Percentiles rank a stretch among this genome's conserved stretches.
Conservation (phyloP, 2,797 vertebrate species). For the Esox lucius region DNA sequence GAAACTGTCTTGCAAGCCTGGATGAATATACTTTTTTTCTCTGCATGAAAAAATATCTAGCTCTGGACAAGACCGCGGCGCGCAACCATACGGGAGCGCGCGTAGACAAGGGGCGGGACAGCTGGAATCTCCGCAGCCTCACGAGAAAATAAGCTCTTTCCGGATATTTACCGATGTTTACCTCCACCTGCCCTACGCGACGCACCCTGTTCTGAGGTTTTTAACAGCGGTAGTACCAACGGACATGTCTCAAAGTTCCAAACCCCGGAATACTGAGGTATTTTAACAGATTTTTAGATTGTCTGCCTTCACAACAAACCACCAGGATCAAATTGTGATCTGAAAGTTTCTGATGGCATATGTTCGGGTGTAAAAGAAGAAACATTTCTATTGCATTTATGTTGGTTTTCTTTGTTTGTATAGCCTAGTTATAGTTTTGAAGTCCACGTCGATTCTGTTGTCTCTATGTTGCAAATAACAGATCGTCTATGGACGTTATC, state of each 20-base stretch:
- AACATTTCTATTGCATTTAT: conserved; percentile 20
- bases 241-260: conserved; percentile 32
- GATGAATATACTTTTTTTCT: background rate
- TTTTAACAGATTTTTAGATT: conserved; percentile 16
- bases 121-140: conserved; percentile 50
- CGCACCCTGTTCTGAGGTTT: conserved; percentile 41
- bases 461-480: background rate
- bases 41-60: background rate
- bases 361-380: conserved; percentile 43
- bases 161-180: conserved; percentile 72
- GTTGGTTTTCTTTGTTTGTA: conserved; percentile 17
- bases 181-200: conserved; percentile 63
- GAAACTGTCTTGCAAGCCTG: background rate
- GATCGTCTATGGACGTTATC: background rate
- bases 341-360: conserved; percentile 45
- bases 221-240: conserved; percentile 12
- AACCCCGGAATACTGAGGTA: conserved; percentile 61
- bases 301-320: conserved; percentile 26
- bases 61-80: conserved; percentile 1
- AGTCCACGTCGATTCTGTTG: conserved; percentile 54
- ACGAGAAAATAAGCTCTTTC: conserved; percentile 51
- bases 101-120: conserved; percentile 65
- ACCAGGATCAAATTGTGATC: conserved; percentile 27
- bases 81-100: conserved; percentile 46
- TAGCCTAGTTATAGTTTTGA: conserved; percentile 45